Conservation (phyloP, 2,113 vertebrate genomes). For the Phaetusa simplex region DNA sequence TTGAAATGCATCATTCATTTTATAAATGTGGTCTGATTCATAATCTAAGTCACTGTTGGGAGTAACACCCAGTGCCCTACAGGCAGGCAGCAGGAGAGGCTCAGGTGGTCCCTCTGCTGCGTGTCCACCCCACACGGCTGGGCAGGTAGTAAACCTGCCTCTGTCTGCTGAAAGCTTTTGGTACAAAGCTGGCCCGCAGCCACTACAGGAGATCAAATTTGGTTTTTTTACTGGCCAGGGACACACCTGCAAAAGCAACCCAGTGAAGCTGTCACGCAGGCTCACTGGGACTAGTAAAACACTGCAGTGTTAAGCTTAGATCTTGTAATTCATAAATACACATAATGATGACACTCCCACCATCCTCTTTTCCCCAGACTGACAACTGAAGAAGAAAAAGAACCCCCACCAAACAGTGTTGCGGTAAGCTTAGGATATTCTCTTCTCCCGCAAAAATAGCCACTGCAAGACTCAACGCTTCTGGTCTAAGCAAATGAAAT, state of each 20-base stretch:
- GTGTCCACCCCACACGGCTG: too few relatives aligned
- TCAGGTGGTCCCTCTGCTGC: neutral
- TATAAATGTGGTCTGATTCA: neutral
- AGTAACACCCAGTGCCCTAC: neutral
- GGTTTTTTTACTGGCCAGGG: neutral
- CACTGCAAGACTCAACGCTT: neutral
- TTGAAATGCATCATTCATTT: neutral
- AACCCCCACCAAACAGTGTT: rapidly evolving
- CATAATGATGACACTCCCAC: neutral
- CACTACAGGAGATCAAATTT: neutral
- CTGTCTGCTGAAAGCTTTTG: neutral
- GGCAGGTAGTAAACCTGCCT: neutral
- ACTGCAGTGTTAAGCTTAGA: neutral
- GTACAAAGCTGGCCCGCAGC: neutral
- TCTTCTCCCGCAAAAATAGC: neutral
- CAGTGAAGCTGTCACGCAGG: neutral
- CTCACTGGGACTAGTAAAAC: neutral
- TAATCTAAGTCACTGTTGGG: neutral
- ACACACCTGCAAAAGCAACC: neutral
- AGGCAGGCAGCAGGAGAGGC: neutral
- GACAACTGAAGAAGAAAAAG: neutral
- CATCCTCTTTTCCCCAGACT: neutral
- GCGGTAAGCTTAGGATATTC: neutral
- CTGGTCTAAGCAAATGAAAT: neutral
- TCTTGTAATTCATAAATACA: neutral